Evolutionary conservation across 1,140 invertebrate species (phyloP).

Genomic region (Onthophagus taurus): DNA sequence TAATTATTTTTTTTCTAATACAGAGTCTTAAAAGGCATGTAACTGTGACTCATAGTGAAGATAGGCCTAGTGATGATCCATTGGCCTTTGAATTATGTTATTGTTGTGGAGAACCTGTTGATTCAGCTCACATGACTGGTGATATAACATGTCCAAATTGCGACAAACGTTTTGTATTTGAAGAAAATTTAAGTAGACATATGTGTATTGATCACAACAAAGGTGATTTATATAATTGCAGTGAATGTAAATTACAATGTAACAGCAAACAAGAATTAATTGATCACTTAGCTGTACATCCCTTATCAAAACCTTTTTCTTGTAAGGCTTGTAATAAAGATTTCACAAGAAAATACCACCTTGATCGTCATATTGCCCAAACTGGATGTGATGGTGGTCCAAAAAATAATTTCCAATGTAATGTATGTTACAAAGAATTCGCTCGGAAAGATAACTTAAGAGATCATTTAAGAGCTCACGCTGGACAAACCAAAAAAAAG

Average conservation of each 20-base stretch:
- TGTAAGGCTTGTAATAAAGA: slow-evolving; percentile 52
- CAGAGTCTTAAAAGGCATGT: slow-evolving; percentile 34
- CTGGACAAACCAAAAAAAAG: slow-evolving; percentile 53
- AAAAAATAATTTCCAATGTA: slow-evolving; percentile 47
- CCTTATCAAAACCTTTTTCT: slow-evolving; percentile 39
- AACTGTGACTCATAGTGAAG: slow-evolving; percentile 25
- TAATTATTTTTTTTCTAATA: slow-evolving; percentile 11
- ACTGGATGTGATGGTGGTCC: slow-evolving; percentile 60
- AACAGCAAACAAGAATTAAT: slow-evolving; percentile 18
- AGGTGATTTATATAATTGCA: slow-evolving; percentile 29
- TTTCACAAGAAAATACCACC: slow-evolving; percentile 66
- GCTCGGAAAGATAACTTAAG: slow-evolving; percentile 67
- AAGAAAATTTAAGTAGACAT: slow-evolving; percentile 64
- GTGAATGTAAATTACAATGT: slow-evolving; percentile 28
- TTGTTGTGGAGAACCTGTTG: slow-evolving; percentile 44
- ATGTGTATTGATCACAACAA: slow-evolving; percentile 39
- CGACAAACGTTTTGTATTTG: slow-evolving; percentile 56
- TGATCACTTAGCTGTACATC: slow-evolving; percentile 30
- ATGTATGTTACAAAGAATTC: slow-evolving; percentile 62
- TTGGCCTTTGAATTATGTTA: slow-evolving; percentile 38
- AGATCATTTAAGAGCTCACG: slow-evolving; percentile 63
- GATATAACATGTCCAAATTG: slow-evolving; percentile 44
- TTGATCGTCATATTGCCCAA: slow-evolving; percentile 63
- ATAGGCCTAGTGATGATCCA: slow-evolving; percentile 25
- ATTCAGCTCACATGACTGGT: slow-evolving; percentile 43